Evolutionary conservation across 1,140 invertebrate genomes (phyloP).

Genomic region (Acromyrmex charruanus): DNA sequence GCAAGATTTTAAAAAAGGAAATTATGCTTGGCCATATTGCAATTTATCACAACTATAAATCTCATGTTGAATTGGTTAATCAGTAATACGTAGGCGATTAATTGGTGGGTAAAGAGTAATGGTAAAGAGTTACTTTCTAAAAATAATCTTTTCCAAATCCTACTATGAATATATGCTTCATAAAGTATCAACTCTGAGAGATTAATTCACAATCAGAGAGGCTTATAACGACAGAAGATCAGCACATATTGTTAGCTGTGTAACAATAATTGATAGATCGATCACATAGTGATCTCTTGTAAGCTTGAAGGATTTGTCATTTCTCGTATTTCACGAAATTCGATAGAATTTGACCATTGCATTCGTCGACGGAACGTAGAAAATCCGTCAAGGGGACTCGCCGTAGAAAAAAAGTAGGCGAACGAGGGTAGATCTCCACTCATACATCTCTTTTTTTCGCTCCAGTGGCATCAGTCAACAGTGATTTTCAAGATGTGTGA

Average conservation of each 20-base stretch:
- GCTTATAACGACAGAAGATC: background rate
- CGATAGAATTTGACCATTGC: slow-evolving; percentile 16
- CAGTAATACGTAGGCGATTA: no score
- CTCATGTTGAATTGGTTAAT: no score
- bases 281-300: slow-evolving; percentile 14
- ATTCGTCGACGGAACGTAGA: slow-evolving; percentile 35
- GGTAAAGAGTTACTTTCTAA: no score
- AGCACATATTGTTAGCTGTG: background rate
- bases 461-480: slow-evolving; percentile 54
- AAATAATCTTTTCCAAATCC: no score
- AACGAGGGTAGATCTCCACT: slow-evolving; percentile 16
- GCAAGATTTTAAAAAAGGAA: no score
- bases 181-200: background rate
- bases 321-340: slow-evolving; percentile 43
- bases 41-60: no score
- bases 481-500: slow-evolving; percentile 47
- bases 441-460: slow-evolving; percentile 13
- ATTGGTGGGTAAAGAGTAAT: no score
- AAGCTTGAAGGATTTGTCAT: slow-evolving; percentile 17
- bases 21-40: no score
- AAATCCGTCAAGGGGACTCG: slow-evolving; percentile 24
- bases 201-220: background rate
- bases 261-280: slow-evolving; percentile 41
- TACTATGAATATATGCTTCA: no score
- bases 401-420: background rate